These are phyloP conservation scores for Gymnothorax javanicus DNA, from an alignment of 2,797 vertebrate species.

Conservation along the genomic window DNA sequence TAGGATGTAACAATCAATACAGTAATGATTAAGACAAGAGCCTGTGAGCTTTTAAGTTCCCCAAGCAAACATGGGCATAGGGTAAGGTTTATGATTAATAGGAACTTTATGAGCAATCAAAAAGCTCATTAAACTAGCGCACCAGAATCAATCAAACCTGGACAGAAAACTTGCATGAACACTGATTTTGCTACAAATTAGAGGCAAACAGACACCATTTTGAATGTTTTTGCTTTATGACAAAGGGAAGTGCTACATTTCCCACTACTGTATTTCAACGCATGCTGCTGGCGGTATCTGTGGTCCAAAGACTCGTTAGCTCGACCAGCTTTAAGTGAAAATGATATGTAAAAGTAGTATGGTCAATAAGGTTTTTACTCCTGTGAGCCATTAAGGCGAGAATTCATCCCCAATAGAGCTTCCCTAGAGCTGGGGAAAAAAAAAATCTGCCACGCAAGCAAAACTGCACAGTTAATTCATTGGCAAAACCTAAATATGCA, in stretches of 20 bases:
- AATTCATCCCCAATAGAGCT: background rate
- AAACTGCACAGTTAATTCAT: constrained; percentile 5
- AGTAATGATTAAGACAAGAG: constrained; percentile 10
- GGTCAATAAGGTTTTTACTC: constrained; percentile 8
- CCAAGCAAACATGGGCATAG: background rate
- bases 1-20: constrained; percentile 14
- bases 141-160: constrained; percentile 9
- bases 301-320: background rate
- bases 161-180: background rate
- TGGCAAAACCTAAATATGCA: constrained; percentile 28
- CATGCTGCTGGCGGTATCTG: background rate
- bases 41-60: constrained; percentile 11
- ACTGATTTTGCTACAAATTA: background rate
- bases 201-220: background rate
- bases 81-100: constrained; percentile 13
- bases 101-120: background rate
- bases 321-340: background rate
- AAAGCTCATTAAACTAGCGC: background rate
- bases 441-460: constrained; percentile 14
- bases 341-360: background rate
- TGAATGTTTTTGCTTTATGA: background rate
- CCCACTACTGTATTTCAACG: background rate
- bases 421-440: background rate
- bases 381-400: background rate
- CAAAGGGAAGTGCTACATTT: background rate